These are phyloP conservation scores for Nothobranchius furzeri DNA, from an alignment of 2,113 vertebrate genomes.

Conservation along the genomic window DNA sequence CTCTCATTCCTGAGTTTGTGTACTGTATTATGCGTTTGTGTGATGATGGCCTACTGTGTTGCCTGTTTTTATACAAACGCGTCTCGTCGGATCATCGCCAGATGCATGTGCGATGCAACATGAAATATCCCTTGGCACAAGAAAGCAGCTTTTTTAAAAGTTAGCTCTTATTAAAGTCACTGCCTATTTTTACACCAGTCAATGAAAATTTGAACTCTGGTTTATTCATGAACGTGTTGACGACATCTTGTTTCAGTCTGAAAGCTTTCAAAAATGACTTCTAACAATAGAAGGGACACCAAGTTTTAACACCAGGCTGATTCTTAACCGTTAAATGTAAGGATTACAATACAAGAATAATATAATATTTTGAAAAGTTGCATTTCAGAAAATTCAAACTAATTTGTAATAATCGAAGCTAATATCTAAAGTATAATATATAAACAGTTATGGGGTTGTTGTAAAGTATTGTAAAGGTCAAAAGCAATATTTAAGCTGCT, in stretches of 20 bases:
- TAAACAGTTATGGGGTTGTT: too few species aligned
- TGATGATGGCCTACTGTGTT: conserved; percentile 58
- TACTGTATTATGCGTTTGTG: conserved; percentile 57
- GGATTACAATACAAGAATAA: too few species aligned
- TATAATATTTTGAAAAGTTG: too few species aligned
- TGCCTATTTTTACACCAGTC: conserved; percentile 19
- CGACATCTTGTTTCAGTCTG: too few species aligned
- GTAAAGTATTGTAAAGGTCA: too few species aligned
- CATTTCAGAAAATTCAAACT: too few species aligned
- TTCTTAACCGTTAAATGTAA: background rate
- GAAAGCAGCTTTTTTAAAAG: conserved; percentile 28
- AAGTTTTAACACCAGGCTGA: background rate
- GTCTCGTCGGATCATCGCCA: conserved; percentile 51
- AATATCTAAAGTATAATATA: too few species aligned
- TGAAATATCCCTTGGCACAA: conserved; percentile 50
- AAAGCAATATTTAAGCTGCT: too few species aligned
- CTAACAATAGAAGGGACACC: too few species aligned
- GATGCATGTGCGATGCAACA: conserved; percentile 46
- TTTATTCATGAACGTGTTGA: background rate
- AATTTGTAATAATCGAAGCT: too few species aligned
- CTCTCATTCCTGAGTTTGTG: conserved; percentile 53
- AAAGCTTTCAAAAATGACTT: too few species aligned
- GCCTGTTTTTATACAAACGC: conserved; percentile 52
- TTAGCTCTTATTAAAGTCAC: conserved; percentile 20
- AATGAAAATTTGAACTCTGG: background rate